A percentile compares a stretch with the other conserved stretches of the same genome.
phyloP scores from a whole-genome alignment of 1,140 invertebrate species.

The Matsumurasca onukii region DNA sequence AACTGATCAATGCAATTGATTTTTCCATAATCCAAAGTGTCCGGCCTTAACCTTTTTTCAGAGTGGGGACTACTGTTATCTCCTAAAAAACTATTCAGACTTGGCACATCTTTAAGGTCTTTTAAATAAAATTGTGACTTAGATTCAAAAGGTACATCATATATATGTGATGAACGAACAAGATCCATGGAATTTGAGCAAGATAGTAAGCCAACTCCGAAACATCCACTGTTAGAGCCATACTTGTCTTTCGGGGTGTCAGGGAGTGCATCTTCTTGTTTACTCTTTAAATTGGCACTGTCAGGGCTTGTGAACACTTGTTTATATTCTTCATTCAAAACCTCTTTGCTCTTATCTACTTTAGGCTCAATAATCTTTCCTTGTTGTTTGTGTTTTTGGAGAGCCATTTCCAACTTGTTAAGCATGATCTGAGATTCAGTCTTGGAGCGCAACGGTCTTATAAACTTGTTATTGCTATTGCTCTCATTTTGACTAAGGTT shows the following conservation, averaged over 20 bases:
- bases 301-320: too few species aligned
- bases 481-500: conserved; percentile 3
- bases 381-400: conserved; percentile 25
- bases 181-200: conserved; percentile 25
- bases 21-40: background rate
- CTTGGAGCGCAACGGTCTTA: conserved; percentile 35
- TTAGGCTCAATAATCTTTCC: conserved; percentile 12
- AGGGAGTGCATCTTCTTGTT: background rate
- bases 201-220: conserved; percentile 5
- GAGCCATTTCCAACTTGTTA: conserved; percentile 38
- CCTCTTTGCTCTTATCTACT: conserved; percentile 25
- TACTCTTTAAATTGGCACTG: background rate
- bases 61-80: background rate
- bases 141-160: conserved; percentile 22
- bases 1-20: background rate
- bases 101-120: background rate
- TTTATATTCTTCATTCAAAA: too few species aligned
- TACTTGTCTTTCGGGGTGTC: background rate
- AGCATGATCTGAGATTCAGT: conserved; percentile 43
- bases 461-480: background rate
- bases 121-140: conserved; percentile 20
- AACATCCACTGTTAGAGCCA: conserved; percentile 7
- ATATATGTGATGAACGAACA: conserved; percentile 13
- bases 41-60: too few species aligned
- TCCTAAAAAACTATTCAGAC: background rate